Base-by-base conservation (phyloP, 2,888 invertebrate species). In the Drosophila pseudotalamancana region DNA sequence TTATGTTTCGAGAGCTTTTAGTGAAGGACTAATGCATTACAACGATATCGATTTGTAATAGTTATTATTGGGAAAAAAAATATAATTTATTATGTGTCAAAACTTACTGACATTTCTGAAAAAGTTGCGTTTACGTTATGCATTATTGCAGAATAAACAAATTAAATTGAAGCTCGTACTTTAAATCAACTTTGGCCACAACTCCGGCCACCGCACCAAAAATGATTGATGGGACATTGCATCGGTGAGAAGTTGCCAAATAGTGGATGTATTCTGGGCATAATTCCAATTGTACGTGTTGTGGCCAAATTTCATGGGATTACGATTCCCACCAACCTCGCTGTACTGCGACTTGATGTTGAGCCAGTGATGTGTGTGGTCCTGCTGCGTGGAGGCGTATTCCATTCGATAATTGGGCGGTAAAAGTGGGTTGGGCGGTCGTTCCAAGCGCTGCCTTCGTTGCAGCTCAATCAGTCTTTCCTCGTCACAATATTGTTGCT, bases 301-400 rank as follows among this genome's bases (percentile, higher is more conserved):
- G 14, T 63, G 51, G 35, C 35, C 51, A 31, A 59, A 21, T 12
- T 34, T 21, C 23, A 49, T 53, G 5, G 35, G n/a, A 46, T 71
- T 59, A 23, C 8, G 37, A 35, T 57, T 43, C 12, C 57, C 50
- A 31, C 29, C 50, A 8, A 29, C 56, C 51, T 88, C 88, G 45
- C 88, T 88, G 23, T 90, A 90, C 29, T 88, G 80, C 8, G 90
- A 88, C 43, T 88, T 90, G 11, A 89, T 80, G 50, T 77, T 83
- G n/a, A 90, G 78, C 90, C 90, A 89, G 53, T 84, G 72, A 9
- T 77, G 77, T 3, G 66, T 48, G 42, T 46, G 42, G 34, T 84
- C 81, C 18, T 66, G 57, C 0, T 43, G 45, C 9, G 21, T 54
- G 48, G 54, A 32, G 2, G 63, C 54, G 4, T 46, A 35, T 9